Conservation (phyloP, 2,797 vertebrate genomes). For the Arctocebus calabarensis region DNA sequence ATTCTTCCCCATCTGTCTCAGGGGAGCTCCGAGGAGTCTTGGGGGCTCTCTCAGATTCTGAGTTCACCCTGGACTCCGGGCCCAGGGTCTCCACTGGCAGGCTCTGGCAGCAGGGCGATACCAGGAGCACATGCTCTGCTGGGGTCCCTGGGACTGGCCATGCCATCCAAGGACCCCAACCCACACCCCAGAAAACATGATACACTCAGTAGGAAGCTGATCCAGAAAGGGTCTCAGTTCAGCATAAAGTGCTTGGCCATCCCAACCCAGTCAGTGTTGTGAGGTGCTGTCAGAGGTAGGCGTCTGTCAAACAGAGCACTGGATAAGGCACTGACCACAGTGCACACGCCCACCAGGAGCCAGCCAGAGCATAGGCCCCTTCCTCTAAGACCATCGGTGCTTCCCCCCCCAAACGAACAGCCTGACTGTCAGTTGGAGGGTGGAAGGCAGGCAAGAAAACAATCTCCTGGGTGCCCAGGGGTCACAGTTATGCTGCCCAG, state of each 20-base stretch:
- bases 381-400: neutral
- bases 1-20: conserved; percentile 1
- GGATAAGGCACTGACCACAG: neutral
- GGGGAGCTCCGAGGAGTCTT: neutral
- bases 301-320: neutral
- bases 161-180: neutral
- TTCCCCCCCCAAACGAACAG: neutral
- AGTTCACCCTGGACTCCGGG: conserved; percentile 37
- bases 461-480: neutral
- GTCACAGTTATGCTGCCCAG: neutral
- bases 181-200: neutral
- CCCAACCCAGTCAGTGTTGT: neutral
- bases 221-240: neutral
- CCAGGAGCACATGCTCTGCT: neutral
- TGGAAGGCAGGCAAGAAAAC: neutral
- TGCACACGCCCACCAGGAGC: neutral
- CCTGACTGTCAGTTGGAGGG: accelerated
- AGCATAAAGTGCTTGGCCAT: accelerated
- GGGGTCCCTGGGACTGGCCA: neutral
- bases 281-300: neutral
- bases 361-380: neutral
- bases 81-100: conserved; percentile 83
- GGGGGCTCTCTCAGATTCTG: neutral
- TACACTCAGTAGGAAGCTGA: accelerated
- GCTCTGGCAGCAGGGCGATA: conserved; percentile 67